Evolutionary conservation across 2,888 invertebrate species (phyloP).

Genomic region (Epistrophe eligans): DNA sequence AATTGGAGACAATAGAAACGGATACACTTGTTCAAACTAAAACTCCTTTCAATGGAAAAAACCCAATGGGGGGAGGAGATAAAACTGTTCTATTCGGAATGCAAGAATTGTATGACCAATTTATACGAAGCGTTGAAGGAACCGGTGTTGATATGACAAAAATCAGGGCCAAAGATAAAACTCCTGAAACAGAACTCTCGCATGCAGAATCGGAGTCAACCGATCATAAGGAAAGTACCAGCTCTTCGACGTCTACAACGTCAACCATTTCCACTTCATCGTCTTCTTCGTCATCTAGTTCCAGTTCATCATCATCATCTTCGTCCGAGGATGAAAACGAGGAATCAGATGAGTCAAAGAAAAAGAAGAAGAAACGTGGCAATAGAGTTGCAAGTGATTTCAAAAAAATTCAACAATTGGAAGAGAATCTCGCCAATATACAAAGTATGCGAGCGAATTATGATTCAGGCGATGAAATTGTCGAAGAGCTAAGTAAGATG

Average conservation of each 20-base stretch:
- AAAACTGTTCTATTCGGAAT: conserved; percentile 78
- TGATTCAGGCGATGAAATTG: conserved; percentile 82
- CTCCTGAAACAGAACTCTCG: conserved; percentile 78
- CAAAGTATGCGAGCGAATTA: conserved; percentile 83
- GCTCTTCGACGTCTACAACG: conserved; percentile 77
- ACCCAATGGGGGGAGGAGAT: not conserved
- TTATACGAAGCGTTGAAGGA: conserved; percentile 82
- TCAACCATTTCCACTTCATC: conserved; percentile 77
- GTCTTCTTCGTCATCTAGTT: conserved; percentile 77
- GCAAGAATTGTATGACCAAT: conserved; percentile 82
- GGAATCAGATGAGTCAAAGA: conserved; percentile 38
- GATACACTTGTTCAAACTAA: not conserved
- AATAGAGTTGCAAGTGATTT: conserved; percentile 80
- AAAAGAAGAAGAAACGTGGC: conserved; percentile 62
- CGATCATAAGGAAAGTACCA: conserved; percentile 62
- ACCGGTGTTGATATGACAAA: conserved; percentile 77
- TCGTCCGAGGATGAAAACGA: conserved; percentile 70
- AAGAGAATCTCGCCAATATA: conserved; percentile 81
- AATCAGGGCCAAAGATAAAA: conserved; percentile 77
- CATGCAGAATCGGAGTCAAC: conserved; percentile 68
- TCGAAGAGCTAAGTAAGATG: conserved; percentile 82
- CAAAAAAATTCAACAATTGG: conserved; percentile 81
- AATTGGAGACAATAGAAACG: not conserved
- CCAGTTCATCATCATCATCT: conserved; percentile 75
- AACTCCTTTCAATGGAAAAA: not conserved